Base-by-base conservation (phyloP, 2,797 vertebrate species). In the Argentina silus region DNA sequence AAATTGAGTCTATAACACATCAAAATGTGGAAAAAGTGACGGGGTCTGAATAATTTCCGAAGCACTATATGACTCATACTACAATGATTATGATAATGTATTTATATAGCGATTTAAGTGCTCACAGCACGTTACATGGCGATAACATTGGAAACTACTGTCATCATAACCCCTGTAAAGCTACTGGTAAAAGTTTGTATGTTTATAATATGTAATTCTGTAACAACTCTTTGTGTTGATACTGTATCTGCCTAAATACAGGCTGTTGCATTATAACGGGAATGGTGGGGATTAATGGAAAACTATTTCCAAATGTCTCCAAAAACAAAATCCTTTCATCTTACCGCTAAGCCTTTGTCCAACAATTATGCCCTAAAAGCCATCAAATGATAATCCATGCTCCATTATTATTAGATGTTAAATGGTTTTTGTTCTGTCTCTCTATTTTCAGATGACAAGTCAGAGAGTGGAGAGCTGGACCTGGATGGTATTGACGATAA, bases 401-500 rank as follows among this genome's bases (percentile, higher is more conserved):
- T 36, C 27, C 11, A 23, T n/a, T 42, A 15, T 53, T 44, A 55
- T 63, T 51, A 42, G 43, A 43, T 3, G 27, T 9, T 51, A 42
- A 17, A 43, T 3, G 27, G 8, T 7, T 63, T 70, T 78, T 76
- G 7, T 79, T 73, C 23, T 74, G 42, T 73, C 62, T 64, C 69
- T 69, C 51, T 55, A 8, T 67, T 15, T 23, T 23, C 80, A 95
- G 97, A 90, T 15, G 93, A 93, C 17, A 79, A 84, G 59, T 83
- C 87, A 0, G 95, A 93, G 60, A 93, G 93, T 0, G 97, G 97
- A 0, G 96, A 98, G 69, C 88, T 99, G 83, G 96, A 99, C 84
- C 93, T 99, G 86, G 95, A 95, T 0, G 97, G 95, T 45, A 99
- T 99, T 0, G 97, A 99, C 0, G 98, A 99, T 89, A 91, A 87